Evolutionary conservation across 1,140 invertebrate genomes (phyloP).

Genomic region (Venturia canescens): DNA sequence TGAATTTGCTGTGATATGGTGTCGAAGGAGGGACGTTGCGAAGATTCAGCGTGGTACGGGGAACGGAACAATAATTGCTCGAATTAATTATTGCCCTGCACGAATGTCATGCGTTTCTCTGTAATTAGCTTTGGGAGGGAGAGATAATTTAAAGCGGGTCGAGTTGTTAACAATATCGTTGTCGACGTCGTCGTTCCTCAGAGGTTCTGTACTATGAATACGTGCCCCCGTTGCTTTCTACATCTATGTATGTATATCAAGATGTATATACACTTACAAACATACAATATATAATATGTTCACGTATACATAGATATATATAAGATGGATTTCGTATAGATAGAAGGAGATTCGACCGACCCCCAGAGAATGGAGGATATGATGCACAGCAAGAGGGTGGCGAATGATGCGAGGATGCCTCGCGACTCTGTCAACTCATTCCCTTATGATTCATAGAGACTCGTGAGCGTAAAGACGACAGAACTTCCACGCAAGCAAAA

Average conservation of each 20-base stretch:
- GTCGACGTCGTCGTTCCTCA: conserved; percentile 60
- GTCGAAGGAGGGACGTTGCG: background rate
- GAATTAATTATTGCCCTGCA: conserved; percentile 75
- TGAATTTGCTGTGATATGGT: background rate
- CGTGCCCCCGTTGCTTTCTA: conserved; percentile 30
- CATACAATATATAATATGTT: too few species aligned
- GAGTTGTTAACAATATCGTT: conserved; percentile 72
- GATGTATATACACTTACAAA: background rate
- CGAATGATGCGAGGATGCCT: conserved; percentile 11
- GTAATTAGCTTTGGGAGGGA: conserved; percentile 69
- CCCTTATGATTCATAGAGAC: conserved; percentile 58
- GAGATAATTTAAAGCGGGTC: conserved; percentile 71
- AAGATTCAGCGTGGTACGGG: background rate
- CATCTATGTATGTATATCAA: conserved; percentile 3
- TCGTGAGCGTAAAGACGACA: conserved; percentile 38
- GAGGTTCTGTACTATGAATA: conserved; percentile 30
- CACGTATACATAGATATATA: too few species aligned
- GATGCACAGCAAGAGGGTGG: conserved; percentile 13
- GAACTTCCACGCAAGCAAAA: conserved; percentile 38
- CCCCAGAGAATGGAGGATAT: conserved; percentile 22
- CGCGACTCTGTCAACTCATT: conserved; percentile 52
- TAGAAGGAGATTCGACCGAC: conserved; percentile 33
- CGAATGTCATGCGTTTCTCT: conserved; percentile 72
- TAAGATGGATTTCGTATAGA: conserved; percentile 8
- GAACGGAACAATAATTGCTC: conserved; percentile 67